These are phyloP conservation scores for Trichechus manatus DNA, from an alignment of 2,113 vertebrate species.

Conservation along the genomic window DNA sequence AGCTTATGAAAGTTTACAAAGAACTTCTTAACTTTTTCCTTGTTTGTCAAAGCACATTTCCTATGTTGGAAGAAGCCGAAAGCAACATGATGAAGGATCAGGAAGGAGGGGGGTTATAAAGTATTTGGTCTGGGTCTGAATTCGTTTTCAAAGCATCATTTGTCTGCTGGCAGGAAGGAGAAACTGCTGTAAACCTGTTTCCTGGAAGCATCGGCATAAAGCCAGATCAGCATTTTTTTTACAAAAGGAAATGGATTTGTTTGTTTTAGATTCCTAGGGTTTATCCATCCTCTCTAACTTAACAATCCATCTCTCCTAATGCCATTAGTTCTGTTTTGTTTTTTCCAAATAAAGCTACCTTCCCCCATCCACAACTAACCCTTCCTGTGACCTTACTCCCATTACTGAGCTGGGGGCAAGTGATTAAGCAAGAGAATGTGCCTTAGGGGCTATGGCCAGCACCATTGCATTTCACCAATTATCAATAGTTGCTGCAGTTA, in stretches of 20 bases:
- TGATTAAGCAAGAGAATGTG: neutral
- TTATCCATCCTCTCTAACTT: slow-evolving; percentile 24
- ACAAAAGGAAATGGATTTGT: slow-evolving; percentile 74
- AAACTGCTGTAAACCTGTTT: slow-evolving; percentile 48
- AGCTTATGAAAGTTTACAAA: neutral
- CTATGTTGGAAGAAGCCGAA: neutral
- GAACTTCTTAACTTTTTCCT: neutral
- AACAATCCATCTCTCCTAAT: neutral
- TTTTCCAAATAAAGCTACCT: neutral
- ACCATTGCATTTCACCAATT: neutral
- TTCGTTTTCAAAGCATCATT: neutral
- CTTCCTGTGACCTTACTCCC: neutral
- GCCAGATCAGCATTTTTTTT: slow-evolving; percentile 74
- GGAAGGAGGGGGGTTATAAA: accelerated
- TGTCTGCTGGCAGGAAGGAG: slow-evolving; percentile 69
- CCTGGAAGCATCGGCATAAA: slow-evolving; percentile 70
- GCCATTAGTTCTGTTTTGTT: neutral
- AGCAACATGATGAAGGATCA: neutral
- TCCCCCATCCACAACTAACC: neutral
- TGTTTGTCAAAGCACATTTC: neutral
- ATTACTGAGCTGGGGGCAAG: neutral
- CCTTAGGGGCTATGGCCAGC: neutral
- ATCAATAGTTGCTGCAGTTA: neutral
- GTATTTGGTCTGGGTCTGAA: neutral
- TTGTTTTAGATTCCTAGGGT: neutral